These are phyloP conservation scores for Florisuga fusca DNA, from an alignment of 2,797 vertebrate species.

Conservation along the genomic window DNA sequence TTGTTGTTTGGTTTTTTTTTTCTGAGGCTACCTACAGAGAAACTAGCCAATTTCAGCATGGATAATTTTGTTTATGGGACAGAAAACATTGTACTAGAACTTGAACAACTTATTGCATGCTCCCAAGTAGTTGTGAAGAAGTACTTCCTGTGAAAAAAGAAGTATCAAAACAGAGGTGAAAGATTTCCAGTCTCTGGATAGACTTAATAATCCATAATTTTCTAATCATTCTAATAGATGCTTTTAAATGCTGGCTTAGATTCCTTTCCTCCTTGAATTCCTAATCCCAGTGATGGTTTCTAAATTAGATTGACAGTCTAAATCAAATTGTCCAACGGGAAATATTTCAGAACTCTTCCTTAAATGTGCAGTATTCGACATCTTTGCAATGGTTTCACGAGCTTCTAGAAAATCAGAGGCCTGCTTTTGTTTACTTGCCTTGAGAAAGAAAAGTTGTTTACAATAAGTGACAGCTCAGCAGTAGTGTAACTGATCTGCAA, in stretches of 20 bases:
- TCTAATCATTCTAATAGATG: background rate
- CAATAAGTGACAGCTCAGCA: background rate
- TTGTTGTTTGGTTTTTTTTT: background rate
- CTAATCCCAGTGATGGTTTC: rapidly evolving
- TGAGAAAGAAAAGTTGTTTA: background rate
- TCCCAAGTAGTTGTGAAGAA: background rate
- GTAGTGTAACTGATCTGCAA: background rate
- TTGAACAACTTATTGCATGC: background rate
- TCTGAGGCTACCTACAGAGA: background rate
- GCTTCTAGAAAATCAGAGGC: background rate
- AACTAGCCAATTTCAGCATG: background rate
- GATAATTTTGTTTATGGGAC: background rate
- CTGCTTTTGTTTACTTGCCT: background rate
- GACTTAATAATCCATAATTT: background rate
- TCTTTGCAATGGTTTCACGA: background rate
- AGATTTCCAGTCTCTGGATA: background rate
- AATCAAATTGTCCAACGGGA: background rate
- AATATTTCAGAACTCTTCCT: background rate
- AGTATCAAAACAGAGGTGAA: background rate
- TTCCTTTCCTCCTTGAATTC: background rate
- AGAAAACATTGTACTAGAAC: background rate
- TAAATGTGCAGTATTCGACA: background rate
- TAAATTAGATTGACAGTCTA: background rate
- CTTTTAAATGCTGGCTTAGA: background rate
- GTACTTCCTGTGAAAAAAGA: background rate